Base-by-base conservation (phyloP, 1,140 invertebrate species). In the Neoseiulus cucumeris region DNA sequence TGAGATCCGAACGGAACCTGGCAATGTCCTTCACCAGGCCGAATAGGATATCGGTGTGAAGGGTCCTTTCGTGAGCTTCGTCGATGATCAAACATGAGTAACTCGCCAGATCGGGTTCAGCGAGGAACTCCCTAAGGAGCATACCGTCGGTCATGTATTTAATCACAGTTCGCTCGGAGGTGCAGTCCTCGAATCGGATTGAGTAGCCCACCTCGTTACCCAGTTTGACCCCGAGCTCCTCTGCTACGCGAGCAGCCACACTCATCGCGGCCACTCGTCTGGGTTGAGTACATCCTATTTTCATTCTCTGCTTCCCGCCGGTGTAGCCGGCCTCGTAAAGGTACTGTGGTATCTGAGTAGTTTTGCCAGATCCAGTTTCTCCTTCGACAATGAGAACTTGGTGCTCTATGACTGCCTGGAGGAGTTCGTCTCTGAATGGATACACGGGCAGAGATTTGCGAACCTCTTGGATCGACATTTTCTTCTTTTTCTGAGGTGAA, bases 91-190 rank as follows among this genome's bases (percentile, higher is more conserved):
- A 89, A 0, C 97, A 93, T 42, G 72, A 71, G 90, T 93, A 98
- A 2, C 87, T 85, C 17, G 91, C 85, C 28, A 99, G 78, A 79
- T 97, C 93, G 0, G 94, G 94, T 76, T 99, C 95, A 66, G 89
- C 88, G 1, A 99, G 79, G 77, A 98, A 98, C 79, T 99, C 96
- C 73, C 95, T 79, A 59, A 98, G 85, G 47, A 99, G 75, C 72
- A 96, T 98, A 73, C 96, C 96, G 79, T 99, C 96, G 44, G 96
- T 99, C 94, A 99, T 98, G 72, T 99, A 99, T 77, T 98, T 98
- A n/a, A 99, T 84, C 5, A 83, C 72, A 22, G 83, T 83, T 64
- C 82, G 75, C 71, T 85, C 83, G 22, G 83, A 84, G 2, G 85
- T 86, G 72, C 84, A 86, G 73, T 87, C 85, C 75, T 87, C 86